Evolutionary conservation across 2,797 vertebrate genomes (phyloP).

Genomic region (Pantherophis alleghaniensis): DNA sequence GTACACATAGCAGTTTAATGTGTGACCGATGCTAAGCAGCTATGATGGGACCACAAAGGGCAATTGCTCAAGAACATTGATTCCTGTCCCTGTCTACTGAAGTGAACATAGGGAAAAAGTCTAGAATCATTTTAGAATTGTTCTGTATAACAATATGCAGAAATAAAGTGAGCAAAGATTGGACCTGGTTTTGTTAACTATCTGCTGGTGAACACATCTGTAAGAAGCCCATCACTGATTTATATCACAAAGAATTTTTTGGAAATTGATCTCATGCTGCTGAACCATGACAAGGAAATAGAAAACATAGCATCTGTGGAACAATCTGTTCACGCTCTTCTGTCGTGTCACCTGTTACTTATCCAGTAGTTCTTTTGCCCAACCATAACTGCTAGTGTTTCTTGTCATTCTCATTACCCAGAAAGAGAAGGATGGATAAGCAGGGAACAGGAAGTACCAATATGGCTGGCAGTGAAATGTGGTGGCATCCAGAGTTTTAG

Average conservation of each 20-base stretch:
- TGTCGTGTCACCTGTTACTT: neutral
- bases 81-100: neutral
- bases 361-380: neutral
- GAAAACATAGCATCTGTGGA: neutral
- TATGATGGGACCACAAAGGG: neutral
- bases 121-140: neutral
- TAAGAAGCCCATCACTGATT: neutral
- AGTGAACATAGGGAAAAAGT: neutral
- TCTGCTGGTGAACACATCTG: neutral
- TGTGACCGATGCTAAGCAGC: neutral
- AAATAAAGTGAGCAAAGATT: neutral
- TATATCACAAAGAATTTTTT: neutral
- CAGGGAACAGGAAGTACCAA: neutral
- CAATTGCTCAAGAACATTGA: neutral
- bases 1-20: neutral
- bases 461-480: neutral
- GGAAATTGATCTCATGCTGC: neutral
- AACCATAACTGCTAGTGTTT: neutral
- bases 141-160: neutral
- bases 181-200: neutral
- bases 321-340: neutral
- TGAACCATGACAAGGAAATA: neutral
- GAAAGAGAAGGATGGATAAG: neutral
- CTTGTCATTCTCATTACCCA: neutral
- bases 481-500: neutral